Evolutionary conservation across 1,140 invertebrate genomes (phyloP).

Genomic region (Diorhabda sublineata): DNA sequence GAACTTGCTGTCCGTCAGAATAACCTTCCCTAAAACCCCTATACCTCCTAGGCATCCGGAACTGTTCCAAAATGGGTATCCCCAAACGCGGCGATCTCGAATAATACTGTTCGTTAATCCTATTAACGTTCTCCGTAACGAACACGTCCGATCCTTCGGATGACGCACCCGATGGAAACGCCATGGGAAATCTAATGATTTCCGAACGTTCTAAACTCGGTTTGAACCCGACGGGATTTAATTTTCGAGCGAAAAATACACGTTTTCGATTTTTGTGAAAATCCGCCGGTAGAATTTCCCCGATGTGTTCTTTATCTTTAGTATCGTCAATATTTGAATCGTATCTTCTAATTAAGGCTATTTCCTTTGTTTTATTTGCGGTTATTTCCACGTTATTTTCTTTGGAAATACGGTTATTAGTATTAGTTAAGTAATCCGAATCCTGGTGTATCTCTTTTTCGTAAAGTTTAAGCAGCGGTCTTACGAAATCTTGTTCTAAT

Average conservation of each 20-base stretch:
- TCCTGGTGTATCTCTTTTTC: slow-evolving; percentile 32
- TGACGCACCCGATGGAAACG: slow-evolving; percentile 29
- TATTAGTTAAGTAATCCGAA: slow-evolving; percentile 26
- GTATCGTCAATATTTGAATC: slow-evolving; percentile 33
- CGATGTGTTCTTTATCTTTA: slow-evolving; percentile 42
- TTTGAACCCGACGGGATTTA: not conserved
- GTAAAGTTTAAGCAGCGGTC: slow-evolving; percentile 40
- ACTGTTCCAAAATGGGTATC: slow-evolving; percentile 28
- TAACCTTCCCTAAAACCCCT: slow-evolving; percentile 29
- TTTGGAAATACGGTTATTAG: slow-evolving; percentile 39
- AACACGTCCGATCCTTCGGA: slow-evolving; percentile 25
- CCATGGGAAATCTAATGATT: slow-evolving; percentile 24
- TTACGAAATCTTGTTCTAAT: slow-evolving; percentile 42
- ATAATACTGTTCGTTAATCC: slow-evolving; percentile 4
- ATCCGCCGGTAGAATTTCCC: slow-evolving; percentile 42
- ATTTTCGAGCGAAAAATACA: not conserved
- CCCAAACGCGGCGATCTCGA: slow-evolving; percentile 16
- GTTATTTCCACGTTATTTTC: slow-evolving; percentile 37
- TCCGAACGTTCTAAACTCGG: slow-evolving; percentile 11
- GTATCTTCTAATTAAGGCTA: slow-evolving; percentile 33
- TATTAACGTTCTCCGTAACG: slow-evolving; percentile 7
- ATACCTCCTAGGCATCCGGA: slow-evolving; percentile 36
- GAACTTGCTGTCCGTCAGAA: slow-evolving; percentile 28
- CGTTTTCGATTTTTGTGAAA: slow-evolving; percentile 25
- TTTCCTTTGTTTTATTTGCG: slow-evolving; percentile 35